Percentiles rank a stretch among this genome's conserved stretches.
These are phyloP conservation scores for Podarcis raffonei DNA, from an alignment of 2,113 vertebrate genomes.

Conservation along the genomic window DNA sequence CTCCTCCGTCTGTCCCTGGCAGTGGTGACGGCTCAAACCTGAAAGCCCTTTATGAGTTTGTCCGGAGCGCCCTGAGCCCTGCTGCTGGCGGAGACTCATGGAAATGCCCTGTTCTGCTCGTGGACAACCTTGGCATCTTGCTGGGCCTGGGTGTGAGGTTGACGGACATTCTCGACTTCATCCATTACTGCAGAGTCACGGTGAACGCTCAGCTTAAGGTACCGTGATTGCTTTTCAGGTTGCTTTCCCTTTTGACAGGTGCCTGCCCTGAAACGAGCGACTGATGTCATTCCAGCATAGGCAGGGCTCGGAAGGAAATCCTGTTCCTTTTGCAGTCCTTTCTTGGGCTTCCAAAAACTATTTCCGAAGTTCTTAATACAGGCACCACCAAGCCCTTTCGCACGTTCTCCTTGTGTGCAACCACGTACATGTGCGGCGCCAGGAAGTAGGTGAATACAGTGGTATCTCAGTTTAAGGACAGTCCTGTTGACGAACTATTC, in stretches of 20 bases:
- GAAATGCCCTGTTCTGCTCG: slow-evolving; percentile 82
- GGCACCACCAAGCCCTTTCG: not conserved
- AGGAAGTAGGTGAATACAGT: too few species aligned
- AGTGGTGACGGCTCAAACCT: slow-evolving; percentile 71
- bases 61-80: slow-evolving; percentile 70
- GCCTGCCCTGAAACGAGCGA: too few species aligned
- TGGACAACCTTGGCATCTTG: slow-evolving; percentile 88
- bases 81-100: slow-evolving; percentile 14
- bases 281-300: not conserved
- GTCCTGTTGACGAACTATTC: too few species aligned
- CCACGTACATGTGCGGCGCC: too few species aligned
- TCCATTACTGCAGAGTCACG: slow-evolving; percentile 87
- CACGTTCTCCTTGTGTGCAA: not conserved
- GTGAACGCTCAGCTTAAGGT: slow-evolving; percentile 87
- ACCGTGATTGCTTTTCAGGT: not conserved
- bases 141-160: slow-evolving; percentile 83
- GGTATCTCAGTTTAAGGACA: too few species aligned
- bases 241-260: too few species aligned
- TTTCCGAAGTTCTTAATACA: too few species aligned
- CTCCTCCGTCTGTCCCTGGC: slow-evolving; percentile 36
- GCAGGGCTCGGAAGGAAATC: not conserved
- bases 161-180: slow-evolving; percentile 83
- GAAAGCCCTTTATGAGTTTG: slow-evolving; percentile 79
- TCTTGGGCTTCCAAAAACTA: not conserved
- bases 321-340: not conserved